Evolutionary conservation across 2,888 invertebrate genomes (phyloP).

Genomic region (Ptychoptera contaminata): DNA sequence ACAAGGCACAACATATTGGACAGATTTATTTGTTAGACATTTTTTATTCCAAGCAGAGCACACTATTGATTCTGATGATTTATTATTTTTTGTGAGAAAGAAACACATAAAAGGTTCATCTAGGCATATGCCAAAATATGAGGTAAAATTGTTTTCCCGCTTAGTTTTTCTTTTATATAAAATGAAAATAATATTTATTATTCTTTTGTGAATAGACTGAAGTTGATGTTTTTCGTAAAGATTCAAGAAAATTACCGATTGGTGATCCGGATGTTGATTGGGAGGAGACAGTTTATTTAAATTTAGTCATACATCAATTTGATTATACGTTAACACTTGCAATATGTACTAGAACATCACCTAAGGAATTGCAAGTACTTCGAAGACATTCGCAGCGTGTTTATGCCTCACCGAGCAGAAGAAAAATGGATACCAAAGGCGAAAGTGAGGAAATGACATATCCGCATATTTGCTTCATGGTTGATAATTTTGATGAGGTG

Average conservation of each 20-base stretch:
- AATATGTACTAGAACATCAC: constrained; percentile 93
- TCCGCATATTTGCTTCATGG: constrained; percentile 98
- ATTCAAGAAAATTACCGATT: constrained; percentile 90
- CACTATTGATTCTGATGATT: constrained; percentile 83
- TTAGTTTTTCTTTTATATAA: too few species aligned
- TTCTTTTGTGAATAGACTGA: constrained; percentile 49
- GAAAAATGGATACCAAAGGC: constrained; percentile 96
- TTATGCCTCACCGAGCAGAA: constrained; percentile 91
- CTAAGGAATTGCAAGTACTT: constrained; percentile 91
- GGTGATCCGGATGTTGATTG: constrained; percentile 94
- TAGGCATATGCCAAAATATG: constrained; percentile 76
- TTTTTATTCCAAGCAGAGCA: constrained; percentile 77
- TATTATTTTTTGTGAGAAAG: constrained; percentile 90
- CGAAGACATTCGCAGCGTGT: constrained; percentile 85
- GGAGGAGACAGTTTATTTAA: constrained; percentile 98
- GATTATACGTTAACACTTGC: constrained; percentile 95
- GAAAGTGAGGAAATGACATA: constrained; percentile 98
- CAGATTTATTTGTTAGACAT: constrained; percentile 84
- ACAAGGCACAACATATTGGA: constrained; percentile 90
- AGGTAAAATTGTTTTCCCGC: constrained; percentile 43
- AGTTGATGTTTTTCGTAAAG: constrained; percentile 94
- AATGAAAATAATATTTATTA: not conserved
- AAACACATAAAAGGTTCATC: constrained; percentile 79
- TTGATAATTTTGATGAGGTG: constrained; percentile 98
- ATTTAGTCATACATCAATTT: constrained; percentile 95